phyloP scores from a whole-genome alignment of 2,113 vertebrate species.

The Anser brachyrhynchus region DNA sequence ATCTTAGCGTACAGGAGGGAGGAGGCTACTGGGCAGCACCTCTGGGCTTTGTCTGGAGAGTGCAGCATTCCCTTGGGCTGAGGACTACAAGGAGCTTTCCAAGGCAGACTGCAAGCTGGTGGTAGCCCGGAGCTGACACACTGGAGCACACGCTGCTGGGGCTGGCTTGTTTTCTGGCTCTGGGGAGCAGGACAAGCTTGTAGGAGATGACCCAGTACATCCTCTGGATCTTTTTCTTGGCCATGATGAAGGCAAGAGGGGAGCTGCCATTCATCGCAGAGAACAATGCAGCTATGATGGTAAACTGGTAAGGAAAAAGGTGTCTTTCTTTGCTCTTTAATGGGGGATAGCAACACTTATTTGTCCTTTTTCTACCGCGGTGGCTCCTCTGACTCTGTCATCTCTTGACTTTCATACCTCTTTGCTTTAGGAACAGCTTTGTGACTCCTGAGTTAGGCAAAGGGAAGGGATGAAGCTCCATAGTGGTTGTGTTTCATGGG shows the following conservation, averaged over 20 bases:
- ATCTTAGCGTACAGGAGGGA: conserved; percentile 23
- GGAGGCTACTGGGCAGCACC: conserved; percentile 22
- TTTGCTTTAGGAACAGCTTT: conserved; percentile 3
- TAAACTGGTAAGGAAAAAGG: conserved; percentile 89
- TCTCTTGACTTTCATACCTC: not conserved
- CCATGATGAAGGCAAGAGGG: conserved; percentile 81
- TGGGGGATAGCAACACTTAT: not conserved
- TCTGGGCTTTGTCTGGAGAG: conserved; percentile 51
- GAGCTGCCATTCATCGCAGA: conserved; percentile 91
- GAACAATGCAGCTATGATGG: conserved; percentile 91
- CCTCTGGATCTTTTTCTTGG: conserved; percentile 86
- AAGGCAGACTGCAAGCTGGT: not conserved
- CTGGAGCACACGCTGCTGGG: conserved; percentile 16
- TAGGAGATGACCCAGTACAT: conserved; percentile 68
- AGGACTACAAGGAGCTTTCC: not conserved
- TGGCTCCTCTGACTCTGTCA: not conserved
- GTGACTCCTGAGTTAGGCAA: not conserved
- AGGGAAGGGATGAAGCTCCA: not conserved
- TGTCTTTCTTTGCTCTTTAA: conserved; percentile 25
- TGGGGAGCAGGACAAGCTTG: not conserved
- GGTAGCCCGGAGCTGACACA: conserved; percentile 11
- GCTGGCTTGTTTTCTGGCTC: not conserved
- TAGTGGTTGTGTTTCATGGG: not conserved
- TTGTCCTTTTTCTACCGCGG: not conserved
- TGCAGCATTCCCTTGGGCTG: not conserved